Percentiles rank a stretch among this genome's conserved stretches.
phyloP scores from a whole-genome alignment of 2,888 invertebrate genomes.

The Sminthurinus aureus region DNA sequence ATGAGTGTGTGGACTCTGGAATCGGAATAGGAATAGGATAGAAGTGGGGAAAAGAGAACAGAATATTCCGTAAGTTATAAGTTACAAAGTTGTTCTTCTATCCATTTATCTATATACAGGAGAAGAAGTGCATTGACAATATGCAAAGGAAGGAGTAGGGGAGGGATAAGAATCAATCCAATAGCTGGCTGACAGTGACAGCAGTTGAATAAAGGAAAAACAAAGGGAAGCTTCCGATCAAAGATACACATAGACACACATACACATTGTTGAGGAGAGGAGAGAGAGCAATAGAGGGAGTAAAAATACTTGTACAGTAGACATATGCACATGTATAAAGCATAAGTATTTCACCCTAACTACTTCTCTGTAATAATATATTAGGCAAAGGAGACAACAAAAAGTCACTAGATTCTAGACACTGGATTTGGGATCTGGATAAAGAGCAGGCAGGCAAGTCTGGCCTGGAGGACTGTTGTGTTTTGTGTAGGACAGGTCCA shows the following conservation, averaged over 20 bases:
- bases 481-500: background rate
- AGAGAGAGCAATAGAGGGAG: background rate
- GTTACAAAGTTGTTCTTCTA: background rate
- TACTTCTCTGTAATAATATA: background rate
- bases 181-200: background rate
- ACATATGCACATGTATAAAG: background rate
- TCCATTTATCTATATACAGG: too few species aligned
- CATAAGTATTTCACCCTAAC: background rate
- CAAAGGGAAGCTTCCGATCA: constrained; percentile 25
- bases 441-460: background rate
- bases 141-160: background rate
- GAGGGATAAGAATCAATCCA: background rate
- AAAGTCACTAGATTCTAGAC: background rate
- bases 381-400: background rate
- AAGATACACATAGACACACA: background rate
- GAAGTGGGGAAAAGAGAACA: background rate
- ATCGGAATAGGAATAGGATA: too few species aligned
- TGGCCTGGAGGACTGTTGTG: background rate
- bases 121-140: background rate
- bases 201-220: background rate
- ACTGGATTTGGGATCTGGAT: too few species aligned
- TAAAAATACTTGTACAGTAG: too few species aligned
- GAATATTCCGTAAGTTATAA: background rate
- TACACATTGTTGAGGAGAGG: background rate
- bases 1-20: background rate